phyloP scores from a whole-genome alignment of 2,797 vertebrate species.

The Sphenopsis melanotis region DNA sequence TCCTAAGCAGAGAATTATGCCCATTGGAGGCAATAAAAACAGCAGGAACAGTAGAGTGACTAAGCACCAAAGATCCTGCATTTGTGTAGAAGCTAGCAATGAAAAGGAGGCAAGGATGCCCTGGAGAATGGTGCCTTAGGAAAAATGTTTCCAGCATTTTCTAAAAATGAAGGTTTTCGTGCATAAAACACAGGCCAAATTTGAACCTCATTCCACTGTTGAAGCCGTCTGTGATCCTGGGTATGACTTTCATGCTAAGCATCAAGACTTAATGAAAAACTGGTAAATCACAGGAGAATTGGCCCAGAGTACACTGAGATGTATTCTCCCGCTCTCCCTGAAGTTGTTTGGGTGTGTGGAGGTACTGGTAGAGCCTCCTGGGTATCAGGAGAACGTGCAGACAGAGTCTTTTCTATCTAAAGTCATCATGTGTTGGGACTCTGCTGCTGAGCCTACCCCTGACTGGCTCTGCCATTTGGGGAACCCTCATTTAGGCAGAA shows the following conservation, averaged over 20 bases:
- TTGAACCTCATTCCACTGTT: not conserved
- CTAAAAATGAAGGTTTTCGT: not conserved
- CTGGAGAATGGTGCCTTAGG: not conserved
- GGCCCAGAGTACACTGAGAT: not conserved
- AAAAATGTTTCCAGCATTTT: slow-evolving; percentile 21
- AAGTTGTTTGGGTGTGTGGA: not conserved
- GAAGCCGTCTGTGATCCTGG: not conserved
- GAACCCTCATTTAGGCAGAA: not conserved
- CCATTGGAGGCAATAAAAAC: slow-evolving; percentile 24
- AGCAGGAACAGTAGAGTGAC: slow-evolving; percentile 30
- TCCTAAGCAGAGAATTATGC: slow-evolving; percentile 33
- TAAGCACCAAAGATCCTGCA: slow-evolving; percentile 48
- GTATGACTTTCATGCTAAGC: not conserved
- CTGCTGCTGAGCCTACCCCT: not conserved
- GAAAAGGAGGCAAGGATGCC: slow-evolving; percentile 32
- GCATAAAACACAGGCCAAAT: not conserved
- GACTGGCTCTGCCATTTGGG: not conserved
- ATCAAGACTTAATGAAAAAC: not conserved
- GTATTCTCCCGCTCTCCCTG: not conserved
- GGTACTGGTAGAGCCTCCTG: not conserved
- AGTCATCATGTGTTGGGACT: not conserved
- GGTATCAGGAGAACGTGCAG: not conserved
- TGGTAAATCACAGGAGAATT: not conserved
- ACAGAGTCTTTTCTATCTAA: not conserved
- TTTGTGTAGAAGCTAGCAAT: slow-evolving; percentile 37